Evolutionary conservation across 2,888 invertebrate species (phyloP).

Genomic region (Eupithecia tripunctaria): DNA sequence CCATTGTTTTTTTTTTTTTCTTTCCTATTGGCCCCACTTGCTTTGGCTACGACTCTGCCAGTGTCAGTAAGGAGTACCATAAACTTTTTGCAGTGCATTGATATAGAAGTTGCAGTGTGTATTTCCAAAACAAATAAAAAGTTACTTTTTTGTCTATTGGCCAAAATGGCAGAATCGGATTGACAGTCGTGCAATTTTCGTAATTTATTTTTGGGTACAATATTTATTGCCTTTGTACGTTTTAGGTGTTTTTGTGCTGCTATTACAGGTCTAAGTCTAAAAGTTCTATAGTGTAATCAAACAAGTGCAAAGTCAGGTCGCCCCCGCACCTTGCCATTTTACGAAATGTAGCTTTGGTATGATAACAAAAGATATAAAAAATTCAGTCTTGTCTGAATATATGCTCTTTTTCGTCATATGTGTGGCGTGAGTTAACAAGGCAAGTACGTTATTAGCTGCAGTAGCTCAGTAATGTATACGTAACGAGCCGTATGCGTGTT

Average conservation of each 20-base stretch:
- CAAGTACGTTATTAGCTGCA: slow-evolving; percentile 61
- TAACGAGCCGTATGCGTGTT: slow-evolving; percentile 75
- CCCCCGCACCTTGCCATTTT: slow-evolving; percentile 65
- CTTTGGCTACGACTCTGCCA: no score
- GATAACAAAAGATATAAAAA: slow-evolving; percentile 85
- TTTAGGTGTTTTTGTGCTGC: slow-evolving; percentile 53
- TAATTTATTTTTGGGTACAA: slow-evolving; percentile 78
- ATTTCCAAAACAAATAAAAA: slow-evolving; percentile 22
- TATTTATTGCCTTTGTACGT: slow-evolving; percentile 66
- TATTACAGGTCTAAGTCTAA: slow-evolving; percentile 50
- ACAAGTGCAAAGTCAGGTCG: slow-evolving; percentile 47
- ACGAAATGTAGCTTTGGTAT: slow-evolving; percentile 75
- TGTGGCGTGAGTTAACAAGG: slow-evolving; percentile 67
- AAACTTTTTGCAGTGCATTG: no score
- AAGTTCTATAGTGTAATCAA: slow-evolving; percentile 43
- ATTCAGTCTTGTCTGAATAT: slow-evolving; percentile 70
- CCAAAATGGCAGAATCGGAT: slow-evolving; percentile 80
- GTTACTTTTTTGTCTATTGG: slow-evolving; percentile 60
- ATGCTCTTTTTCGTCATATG: slow-evolving; percentile 71
- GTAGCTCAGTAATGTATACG: slow-evolving; percentile 67
- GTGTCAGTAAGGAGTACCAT: no score
- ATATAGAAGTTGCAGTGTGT: no score
- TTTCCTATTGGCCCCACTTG: no score
- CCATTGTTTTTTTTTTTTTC: no score
- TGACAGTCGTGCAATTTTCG: slow-evolving; percentile 80